phyloP scores from a whole-genome alignment of 2,888 invertebrate species.

The Parnassius mnemosyne region DNA sequence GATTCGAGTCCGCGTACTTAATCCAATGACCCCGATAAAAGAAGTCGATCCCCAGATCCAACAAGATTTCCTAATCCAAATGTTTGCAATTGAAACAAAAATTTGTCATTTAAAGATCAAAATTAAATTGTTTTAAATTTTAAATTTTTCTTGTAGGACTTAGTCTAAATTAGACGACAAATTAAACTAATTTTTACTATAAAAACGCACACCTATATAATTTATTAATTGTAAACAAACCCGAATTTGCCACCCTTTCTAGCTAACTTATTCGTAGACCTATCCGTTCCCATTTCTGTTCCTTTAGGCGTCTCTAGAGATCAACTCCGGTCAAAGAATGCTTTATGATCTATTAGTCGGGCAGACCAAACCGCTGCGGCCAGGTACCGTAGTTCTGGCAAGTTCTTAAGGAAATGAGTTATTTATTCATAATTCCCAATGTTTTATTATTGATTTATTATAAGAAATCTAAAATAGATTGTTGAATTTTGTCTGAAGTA shows the following conservation, averaged over 20 bases:
- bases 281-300: background rate
- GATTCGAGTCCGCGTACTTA: too few relatives aligned
- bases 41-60: too few relatives aligned
- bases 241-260: background rate
- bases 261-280: slow-evolving; percentile 6
- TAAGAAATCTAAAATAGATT: too few relatives aligned
- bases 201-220: background rate
- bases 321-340: slow-evolving; percentile 1
- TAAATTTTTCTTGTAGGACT: too few relatives aligned
- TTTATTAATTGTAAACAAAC: background rate
- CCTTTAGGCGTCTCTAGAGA: slow-evolving; percentile 8
- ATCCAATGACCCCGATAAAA: too few relatives aligned
- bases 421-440: background rate
- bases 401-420: background rate
- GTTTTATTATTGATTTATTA: too few relatives aligned
- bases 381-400: background rate
- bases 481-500: background rate
- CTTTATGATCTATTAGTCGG: slow-evolving; percentile 4
- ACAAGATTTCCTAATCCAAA: too few relatives aligned
- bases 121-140: too few relatives aligned
- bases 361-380: background rate
- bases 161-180: background rate
- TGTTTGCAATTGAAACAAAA: too few relatives aligned
- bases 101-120: too few relatives aligned
- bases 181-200: background rate